phyloP scores from a whole-genome alignment of 2,888 invertebrate species.

The Ypsolopha sequella region DNA sequence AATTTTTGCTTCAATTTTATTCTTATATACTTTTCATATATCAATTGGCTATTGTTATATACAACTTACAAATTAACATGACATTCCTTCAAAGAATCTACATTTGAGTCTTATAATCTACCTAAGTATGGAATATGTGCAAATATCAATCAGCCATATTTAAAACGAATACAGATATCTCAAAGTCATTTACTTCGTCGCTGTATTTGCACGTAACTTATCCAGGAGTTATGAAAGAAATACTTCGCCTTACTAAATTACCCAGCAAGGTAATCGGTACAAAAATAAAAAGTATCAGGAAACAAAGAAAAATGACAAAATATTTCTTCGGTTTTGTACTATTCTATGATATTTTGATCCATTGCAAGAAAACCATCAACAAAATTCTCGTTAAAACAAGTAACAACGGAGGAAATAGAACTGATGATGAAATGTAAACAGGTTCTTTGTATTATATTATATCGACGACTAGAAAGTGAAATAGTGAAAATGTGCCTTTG shows the following conservation, averaged over 20 bases:
- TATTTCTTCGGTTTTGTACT: constrained; percentile 42
- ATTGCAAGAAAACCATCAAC: neutral
- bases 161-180: neutral
- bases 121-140: constrained; percentile 17
- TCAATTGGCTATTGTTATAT: constrained; percentile 56
- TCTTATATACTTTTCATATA: constrained; percentile 52
- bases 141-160: neutral
- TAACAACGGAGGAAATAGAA: no score
- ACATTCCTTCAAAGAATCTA: constrained; percentile 53
- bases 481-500: no score
- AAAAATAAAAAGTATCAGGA: neutral
- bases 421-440: no score
- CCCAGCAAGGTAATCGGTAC: neutral
- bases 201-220: neutral
- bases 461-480: no score
- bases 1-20: constrained; percentile 33
- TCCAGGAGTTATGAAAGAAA: neutral
- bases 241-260: neutral
- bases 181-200: no score
- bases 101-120: constrained; percentile 59
- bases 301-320: neutral
- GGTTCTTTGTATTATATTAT: no score
- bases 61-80: constrained; percentile 48
- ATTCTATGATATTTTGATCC: constrained; percentile 8
- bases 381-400: no score